Evolutionary conservation across 2,888 invertebrate genomes (phyloP).

Genomic region (Malacosoma neustria): DNA sequence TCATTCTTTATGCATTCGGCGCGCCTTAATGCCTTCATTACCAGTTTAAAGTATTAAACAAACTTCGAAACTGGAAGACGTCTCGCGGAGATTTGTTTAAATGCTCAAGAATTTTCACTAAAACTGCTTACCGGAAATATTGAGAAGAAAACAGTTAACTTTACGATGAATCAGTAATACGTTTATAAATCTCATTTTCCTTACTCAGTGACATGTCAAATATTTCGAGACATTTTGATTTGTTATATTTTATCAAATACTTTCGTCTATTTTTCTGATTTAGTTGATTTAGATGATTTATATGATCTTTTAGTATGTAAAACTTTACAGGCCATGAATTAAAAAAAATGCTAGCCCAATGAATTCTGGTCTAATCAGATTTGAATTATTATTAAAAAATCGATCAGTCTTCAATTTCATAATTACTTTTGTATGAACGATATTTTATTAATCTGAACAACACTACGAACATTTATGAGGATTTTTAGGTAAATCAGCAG

Average conservation of each 20-base stretch:
- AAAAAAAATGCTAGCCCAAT: too few relatives aligned
- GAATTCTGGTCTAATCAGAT: too few relatives aligned
- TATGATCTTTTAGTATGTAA: too few relatives aligned
- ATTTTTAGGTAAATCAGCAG: too few relatives aligned
- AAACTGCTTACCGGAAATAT: conserved; percentile 27
- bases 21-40: conserved; percentile 69
- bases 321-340: too few relatives aligned
- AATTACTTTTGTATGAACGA: too few relatives aligned
- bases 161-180: conserved; percentile 13
- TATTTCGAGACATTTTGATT: neutral
- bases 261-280: too few relatives aligned
- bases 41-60: conserved; percentile 72
- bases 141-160: conserved; percentile 26
- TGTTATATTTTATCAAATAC: neutral
- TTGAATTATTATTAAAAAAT: too few relatives aligned
- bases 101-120: conserved; percentile 30
- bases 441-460: too few relatives aligned
- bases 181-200: conserved; percentile 4
- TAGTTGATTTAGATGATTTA: too few relatives aligned
- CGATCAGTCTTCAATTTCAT: too few relatives aligned
- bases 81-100: conserved; percentile 56
- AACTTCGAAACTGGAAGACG: conserved; percentile 51
- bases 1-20: conserved; percentile 69
- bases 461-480: too few relatives aligned
- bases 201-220: conserved; percentile 6